Evolutionary conservation across 2,797 vertebrate species (phyloP).

Genomic region (Cossypha dichroa): DNA sequence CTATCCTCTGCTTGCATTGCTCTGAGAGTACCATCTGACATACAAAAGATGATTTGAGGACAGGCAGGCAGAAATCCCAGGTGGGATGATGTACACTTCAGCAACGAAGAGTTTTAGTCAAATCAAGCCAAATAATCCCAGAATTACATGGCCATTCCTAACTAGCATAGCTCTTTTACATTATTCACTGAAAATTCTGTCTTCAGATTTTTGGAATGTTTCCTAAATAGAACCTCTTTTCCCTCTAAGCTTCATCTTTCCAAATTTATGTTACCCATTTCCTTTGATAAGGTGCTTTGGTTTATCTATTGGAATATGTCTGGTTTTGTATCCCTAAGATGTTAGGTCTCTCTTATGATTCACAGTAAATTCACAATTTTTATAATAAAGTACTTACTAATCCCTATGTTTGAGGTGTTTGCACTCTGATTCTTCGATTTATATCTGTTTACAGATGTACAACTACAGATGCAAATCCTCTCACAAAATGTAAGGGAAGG

Average conservation of each 20-base stretch:
- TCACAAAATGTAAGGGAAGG: background rate
- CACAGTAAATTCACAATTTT: background rate
- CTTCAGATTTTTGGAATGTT: background rate
- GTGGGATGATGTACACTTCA: background rate
- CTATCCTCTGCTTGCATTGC: background rate
- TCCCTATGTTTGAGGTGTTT: background rate
- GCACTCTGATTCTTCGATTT: background rate
- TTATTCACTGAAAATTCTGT: background rate
- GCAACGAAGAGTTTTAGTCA: background rate
- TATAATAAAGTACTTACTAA: background rate
- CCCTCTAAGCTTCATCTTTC: background rate
- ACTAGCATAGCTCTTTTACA: background rate
- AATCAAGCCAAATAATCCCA: background rate
- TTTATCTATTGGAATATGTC: background rate
- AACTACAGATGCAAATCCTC: background rate
- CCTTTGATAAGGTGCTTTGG: background rate
- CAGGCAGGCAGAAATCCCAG: background rate
- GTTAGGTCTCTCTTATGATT: background rate
- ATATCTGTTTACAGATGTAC: background rate
- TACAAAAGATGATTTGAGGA: background rate
- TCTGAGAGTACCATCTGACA: background rate
- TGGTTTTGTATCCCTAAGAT: background rate
- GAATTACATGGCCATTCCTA: background rate
- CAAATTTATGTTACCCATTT: background rate
- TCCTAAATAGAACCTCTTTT: background rate